phyloP scores from a whole-genome alignment of 1,140 invertebrate genomes.

The Anastrepha ludens region DNA sequence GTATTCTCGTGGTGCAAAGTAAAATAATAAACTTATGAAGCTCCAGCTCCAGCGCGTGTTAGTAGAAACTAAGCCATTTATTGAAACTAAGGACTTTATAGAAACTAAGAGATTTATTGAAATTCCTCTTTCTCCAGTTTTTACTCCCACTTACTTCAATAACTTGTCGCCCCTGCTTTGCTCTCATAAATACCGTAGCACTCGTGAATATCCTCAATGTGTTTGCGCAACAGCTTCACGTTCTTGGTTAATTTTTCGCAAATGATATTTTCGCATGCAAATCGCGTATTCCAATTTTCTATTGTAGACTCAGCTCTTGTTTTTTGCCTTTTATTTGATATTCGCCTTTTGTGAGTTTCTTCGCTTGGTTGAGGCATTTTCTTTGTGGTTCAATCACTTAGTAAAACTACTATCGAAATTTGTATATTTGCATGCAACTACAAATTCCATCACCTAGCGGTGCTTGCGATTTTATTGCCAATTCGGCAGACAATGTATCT shows the following conservation, averaged over 20 bases:
- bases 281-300: background rate
- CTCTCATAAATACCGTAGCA: too few species aligned
- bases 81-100: too few species aligned
- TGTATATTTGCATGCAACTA: background rate
- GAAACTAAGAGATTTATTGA: too few species aligned
- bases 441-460: background rate
- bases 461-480: constrained; percentile 37
- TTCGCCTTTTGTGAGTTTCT: background rate
- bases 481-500: constrained; percentile 22
- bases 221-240: background rate
- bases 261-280: constrained; percentile 10
- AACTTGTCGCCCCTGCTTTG: too few species aligned
- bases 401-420: background rate
- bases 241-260: background rate
- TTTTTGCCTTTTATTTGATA: background rate
- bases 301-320: background rate
- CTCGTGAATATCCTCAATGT: background rate
- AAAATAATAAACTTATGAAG: too few species aligned
- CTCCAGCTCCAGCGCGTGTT: too few species aligned
- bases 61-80: too few species aligned
- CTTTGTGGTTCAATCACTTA: background rate
- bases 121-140: too few species aligned
- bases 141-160: too few species aligned
- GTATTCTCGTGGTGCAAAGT: too few species aligned
- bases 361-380: background rate